Base-by-base conservation (phyloP, 2,113 vertebrate species). In the Heteronetta atricapilla region DNA sequence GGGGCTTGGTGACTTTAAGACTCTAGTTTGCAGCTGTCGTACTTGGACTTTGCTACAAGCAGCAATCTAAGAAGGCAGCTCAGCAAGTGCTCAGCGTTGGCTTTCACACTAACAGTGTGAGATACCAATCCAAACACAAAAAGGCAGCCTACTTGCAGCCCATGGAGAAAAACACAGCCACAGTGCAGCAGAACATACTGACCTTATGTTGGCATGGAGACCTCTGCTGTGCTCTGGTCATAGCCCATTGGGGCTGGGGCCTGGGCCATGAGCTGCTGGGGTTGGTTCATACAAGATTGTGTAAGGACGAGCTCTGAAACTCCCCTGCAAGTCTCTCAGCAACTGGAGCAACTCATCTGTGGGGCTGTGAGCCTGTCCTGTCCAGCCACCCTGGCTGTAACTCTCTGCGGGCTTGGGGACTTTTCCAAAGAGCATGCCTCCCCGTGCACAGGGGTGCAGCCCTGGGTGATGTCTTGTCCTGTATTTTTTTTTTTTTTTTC, bases 211-310 rank as follows among this genome's bases (percentile, higher is more conserved):
- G 31, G 17, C 68, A n/a, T 16, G 19, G 36, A 92, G 26, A 38
- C 7, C 18, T 82, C 69, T 60, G 52, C 10, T 3, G 0, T 26
- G 53, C 5, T 50, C 28, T 75, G 46, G 13, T 62, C 40, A 19
- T 36, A 67, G n/a, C 11, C 56, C 1, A 0, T 10, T 67, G 58
- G 13, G 19, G 4, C 6, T 58, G 13, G 5, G 21, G 15, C 16
- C 10, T 38, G 19, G 58, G 25, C 20, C 13, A 4, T 9, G 8
- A 36, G 13, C 53, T 1, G 0, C 8, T 67, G 63, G 10, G 18
- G 3, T 6, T 58, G 13, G 5, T 63, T 40, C 13, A 17, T 22
- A 7, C 34, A 34, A 67, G 5, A 33, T 55, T 44, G 11, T 11
- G 23, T 52, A 25, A 67, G 46, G 58, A 40, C 56, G 40, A 4